Conservation (phyloP, 1,140 invertebrate genomes). For the Colletes gigas region DNA sequence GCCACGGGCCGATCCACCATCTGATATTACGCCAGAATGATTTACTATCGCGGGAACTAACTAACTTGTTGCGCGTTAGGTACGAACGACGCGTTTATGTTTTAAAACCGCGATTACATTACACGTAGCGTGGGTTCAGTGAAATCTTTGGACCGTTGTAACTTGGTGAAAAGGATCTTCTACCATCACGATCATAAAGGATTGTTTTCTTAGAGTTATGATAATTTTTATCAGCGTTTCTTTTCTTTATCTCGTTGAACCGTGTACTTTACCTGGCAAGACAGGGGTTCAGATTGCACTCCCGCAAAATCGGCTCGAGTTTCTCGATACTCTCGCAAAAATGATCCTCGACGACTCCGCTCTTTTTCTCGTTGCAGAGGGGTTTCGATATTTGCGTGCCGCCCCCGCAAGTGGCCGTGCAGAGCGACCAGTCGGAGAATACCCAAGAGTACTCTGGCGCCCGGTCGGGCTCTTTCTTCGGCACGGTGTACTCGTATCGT, state of each 20-base stretch:
- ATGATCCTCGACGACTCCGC: slow-evolving; percentile 85
- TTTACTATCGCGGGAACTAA: neutral
- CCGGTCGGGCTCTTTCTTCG: slow-evolving; percentile 84
- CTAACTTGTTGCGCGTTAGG: neutral
- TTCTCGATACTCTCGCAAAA: slow-evolving; percentile 84
- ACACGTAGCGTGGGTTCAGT: no score
- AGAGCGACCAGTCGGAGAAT: slow-evolving; percentile 89
- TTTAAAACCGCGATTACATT: no score
- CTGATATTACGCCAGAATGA: slow-evolving; percentile 67
- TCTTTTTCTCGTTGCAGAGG: slow-evolving; percentile 85
- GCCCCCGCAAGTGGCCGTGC: slow-evolving; percentile 89
- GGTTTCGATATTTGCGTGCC: slow-evolving; percentile 85
- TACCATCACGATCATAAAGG: no score
- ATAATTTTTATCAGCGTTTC: no score
- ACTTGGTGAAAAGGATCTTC: no score
- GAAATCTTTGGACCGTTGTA: no score
- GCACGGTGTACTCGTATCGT: slow-evolving; percentile 91
- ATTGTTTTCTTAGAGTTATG: no score
- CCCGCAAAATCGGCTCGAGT: slow-evolving; percentile 83
- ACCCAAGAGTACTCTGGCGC: slow-evolving; percentile 87
- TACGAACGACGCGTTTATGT: neutral
- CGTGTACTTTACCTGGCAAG: slow-evolving; percentile 83
- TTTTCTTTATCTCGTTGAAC: no score
- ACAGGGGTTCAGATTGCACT: slow-evolving; percentile 87
- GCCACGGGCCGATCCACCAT: slow-evolving; percentile 92